Conservation (phyloP, 2,797 vertebrate species). For the Okamejei kenojei region DNA sequence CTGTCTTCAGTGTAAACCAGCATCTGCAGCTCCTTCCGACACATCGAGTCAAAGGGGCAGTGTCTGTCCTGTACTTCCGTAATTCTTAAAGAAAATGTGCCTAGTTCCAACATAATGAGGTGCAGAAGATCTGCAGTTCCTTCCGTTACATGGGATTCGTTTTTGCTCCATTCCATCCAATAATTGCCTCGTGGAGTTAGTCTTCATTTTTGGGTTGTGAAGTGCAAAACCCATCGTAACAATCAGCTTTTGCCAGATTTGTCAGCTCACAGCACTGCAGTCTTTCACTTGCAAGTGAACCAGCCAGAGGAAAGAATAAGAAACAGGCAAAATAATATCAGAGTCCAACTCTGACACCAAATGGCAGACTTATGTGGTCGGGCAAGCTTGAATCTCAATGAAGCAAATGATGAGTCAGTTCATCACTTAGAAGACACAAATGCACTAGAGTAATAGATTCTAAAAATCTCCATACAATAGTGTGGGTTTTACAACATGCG, state of each 20-base stretch:
- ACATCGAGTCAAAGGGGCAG: too few relatives aligned
- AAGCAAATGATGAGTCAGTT: neutral
- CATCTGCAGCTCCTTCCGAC: too few relatives aligned
- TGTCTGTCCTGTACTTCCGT: too few relatives aligned
- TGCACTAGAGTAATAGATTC: neutral
- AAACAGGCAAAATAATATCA: neutral
- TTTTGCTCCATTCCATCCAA: slow-evolving; percentile 1
- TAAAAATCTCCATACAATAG: neutral
- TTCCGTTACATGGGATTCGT: too few relatives aligned
- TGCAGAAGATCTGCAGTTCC: too few relatives aligned
- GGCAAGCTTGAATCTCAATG: neutral
- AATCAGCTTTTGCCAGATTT: neutral
- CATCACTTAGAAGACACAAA: neutral
- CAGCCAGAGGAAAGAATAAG: neutral
- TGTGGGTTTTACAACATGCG: neutral
- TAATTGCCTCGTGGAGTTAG: neutral
- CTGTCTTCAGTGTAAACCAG: too few relatives aligned
- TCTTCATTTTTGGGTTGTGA: neutral
- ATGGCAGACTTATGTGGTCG: neutral
- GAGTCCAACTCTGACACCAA: neutral
- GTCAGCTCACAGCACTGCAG: neutral
- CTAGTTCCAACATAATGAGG: too few relatives aligned
- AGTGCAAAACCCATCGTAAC: neutral
- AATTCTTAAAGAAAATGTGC: too few relatives aligned
- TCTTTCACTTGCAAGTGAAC: neutral